A percentile compares a stretch with the other conserved stretches of the same genome.
These are phyloP conservation scores for Coreoperca whiteheadi DNA, from an alignment of 2,113 vertebrate species.

Conservation along the genomic window DNA sequence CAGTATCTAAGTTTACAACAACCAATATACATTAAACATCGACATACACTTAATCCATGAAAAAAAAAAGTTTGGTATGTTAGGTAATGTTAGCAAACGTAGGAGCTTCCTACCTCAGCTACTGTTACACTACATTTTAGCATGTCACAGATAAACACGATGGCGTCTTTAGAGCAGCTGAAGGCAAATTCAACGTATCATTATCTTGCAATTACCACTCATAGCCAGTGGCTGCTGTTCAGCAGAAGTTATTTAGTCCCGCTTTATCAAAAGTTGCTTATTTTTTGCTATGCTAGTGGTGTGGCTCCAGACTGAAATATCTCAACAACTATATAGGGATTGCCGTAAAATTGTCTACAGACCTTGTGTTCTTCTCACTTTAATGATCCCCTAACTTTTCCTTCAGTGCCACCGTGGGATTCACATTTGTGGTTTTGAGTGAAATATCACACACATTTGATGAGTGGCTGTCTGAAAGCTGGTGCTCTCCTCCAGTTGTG, in stretches of 20 bases:
- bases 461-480: not conserved
- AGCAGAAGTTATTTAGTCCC: not conserved
- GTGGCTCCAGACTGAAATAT: not conserved
- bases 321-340: not conserved
- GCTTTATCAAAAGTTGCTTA: not conserved
- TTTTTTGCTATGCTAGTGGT: not conserved
- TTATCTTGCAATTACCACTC: not conserved
- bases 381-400: too few species aligned
- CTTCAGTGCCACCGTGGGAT: too few species aligned
- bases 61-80: too few species aligned
- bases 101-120: too few species aligned
- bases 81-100: not conserved
- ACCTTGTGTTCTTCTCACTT: too few species aligned
- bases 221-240: not conserved
- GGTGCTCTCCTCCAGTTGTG: not conserved
- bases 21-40: too few species aligned
- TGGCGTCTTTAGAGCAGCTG: not conserved
- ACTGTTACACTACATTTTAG: too few species aligned
- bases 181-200: not conserved
- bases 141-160: not conserved
- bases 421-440: too few species aligned
- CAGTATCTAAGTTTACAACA: too few species aligned
- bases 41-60: too few species aligned
- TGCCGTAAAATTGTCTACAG: too few species aligned
- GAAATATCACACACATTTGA: conserved; percentile 13